Base-by-base conservation (phyloP, 2,113 vertebrate species). In the Antennarius striatus region DNA sequence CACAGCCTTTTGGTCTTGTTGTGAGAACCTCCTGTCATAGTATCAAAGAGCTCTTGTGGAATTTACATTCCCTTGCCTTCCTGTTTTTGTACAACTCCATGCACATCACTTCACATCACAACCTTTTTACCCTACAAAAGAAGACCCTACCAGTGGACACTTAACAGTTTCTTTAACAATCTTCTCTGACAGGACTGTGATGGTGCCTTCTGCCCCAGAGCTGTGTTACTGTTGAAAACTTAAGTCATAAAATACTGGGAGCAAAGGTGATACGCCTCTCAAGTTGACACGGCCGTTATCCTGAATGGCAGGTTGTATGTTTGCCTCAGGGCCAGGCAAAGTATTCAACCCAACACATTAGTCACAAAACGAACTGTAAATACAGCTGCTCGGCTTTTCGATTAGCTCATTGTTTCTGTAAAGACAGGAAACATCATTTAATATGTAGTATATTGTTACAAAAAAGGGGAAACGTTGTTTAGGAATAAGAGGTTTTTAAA, bases 401-500 rank as follows among this genome's bases (percentile, higher is more conserved):
- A 71, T 83, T 68, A 68, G 59, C 68, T 68, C 65, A 84, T 86
- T 87, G 85, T 86, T 77, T 81, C 50, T 39, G 28, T 72, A 64
- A 80, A 55, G n/a, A 68, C 73, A 75, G 79, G 82, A 87, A 88
- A 73, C 73, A 49, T 81, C 82, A 50, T 61, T 63, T 73, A 63
- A 68, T 58, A 63, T 79, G 79, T 63, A 61, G 29, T 42, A 55
- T 56, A 43, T 56, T 28, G 61, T 66, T 30, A n/a, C 13, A 55
- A 54, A 71, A 67, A 65, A 80, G 57, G 56, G 42, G 64, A 58
- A 81, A 60, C 40, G 32, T 56, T 39, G 47, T 62, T 80, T 53
- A 16, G 32, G 7, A 50, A 54, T 58, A 30, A 57, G 15, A 17
- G 4, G 1, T 10, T 17, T 71, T 58, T 62, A 53, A 45, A n/a